Base-by-base conservation (phyloP, 2,113 vertebrate species). In the Poecile atricapillus region DNA sequence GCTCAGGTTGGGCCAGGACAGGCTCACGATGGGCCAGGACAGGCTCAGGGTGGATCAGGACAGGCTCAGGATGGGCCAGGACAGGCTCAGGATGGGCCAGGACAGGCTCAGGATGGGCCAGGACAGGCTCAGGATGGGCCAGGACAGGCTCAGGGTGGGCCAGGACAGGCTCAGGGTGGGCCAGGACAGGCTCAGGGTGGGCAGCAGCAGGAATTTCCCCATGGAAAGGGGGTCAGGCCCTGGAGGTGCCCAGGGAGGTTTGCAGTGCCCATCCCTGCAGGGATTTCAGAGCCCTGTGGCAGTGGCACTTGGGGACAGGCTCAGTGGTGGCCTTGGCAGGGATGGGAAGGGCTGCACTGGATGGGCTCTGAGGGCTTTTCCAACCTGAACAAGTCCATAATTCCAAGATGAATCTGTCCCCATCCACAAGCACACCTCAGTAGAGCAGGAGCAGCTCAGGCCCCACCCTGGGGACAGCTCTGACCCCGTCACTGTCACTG, bases 191-290 rank as follows among this genome's bases (percentile, higher is more conserved):
- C 1, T 2, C 41, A 46, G 43, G 41, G 19, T 7, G 71, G 33
- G 1, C 5, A 33, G 0, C 7, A 8, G 52, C 47, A 37, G 69
- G 9, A 47, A 62, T 49, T 76, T 50, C 35, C 35, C 10, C 58
- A 6, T 47, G 78, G 78, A 39, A 81, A 58, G 33, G 55, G 33
- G 5, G 1, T 3, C 69, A 53, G 49, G 39, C 5, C 14, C 17
- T 37, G 56, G 25, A 3, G 27, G 25, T 37, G 68, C 28, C n/a
- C 49, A 39, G 18, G 15, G 35, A 3, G 14, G 1, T 7, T 4
- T 14, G 18, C 23, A 41, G n/a, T 10, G 0, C 23, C 23, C 50
- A 13, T 13, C 24, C n/a, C 30, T 24, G 59, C 0, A 3, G 41
- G 69, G n/a, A n/a, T 64, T 64, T 39, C 0, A 33, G 18, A 39